Conservation (phyloP, 2,797 vertebrate species). For the Cryptoprocta ferox region DNA sequence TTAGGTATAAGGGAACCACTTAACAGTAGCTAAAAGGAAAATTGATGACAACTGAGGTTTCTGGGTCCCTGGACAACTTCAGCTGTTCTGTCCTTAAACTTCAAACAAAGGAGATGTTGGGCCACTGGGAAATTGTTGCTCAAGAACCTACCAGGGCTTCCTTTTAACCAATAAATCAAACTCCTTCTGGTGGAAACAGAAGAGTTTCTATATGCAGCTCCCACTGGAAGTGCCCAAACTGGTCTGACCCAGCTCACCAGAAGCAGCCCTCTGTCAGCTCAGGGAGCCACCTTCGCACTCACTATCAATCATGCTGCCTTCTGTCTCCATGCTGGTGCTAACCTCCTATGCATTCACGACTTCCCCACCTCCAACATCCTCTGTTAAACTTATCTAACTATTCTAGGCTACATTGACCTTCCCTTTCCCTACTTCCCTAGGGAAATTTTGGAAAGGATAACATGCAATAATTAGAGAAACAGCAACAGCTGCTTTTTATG, state of each 20-base stretch:
- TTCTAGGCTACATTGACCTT: background rate
- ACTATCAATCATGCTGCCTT: accelerated
- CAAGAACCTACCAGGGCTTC: background rate
- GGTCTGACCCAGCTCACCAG: background rate
- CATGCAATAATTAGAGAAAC: background rate
- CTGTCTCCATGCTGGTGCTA: too few species aligned
- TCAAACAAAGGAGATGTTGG: constrained; percentile 54
- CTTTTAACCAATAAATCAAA: constrained; percentile 62
- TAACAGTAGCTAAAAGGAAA: constrained; percentile 67
- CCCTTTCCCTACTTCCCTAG: background rate
- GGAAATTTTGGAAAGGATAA: background rate
- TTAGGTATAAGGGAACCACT: background rate
- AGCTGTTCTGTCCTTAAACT: constrained; percentile 44
- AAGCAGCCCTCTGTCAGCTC: background rate
- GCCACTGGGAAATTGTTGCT: constrained; percentile 47
- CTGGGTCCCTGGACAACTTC: constrained; percentile 26
- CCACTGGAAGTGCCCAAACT: background rate
- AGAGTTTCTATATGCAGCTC: background rate
- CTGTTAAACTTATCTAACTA: background rate
- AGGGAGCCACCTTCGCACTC: too few species aligned
- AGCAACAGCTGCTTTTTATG: background rate
- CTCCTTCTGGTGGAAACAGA: background rate
- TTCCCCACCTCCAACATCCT: background rate
- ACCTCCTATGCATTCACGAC: background rate
- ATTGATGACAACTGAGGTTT: constrained; percentile 42